A percentile compares a stretch with the other conserved stretches of the same genome.
Evolutionary conservation across 2,888 invertebrate genomes (phyloP).

Genomic region (Cheilosia variabilis): DNA sequence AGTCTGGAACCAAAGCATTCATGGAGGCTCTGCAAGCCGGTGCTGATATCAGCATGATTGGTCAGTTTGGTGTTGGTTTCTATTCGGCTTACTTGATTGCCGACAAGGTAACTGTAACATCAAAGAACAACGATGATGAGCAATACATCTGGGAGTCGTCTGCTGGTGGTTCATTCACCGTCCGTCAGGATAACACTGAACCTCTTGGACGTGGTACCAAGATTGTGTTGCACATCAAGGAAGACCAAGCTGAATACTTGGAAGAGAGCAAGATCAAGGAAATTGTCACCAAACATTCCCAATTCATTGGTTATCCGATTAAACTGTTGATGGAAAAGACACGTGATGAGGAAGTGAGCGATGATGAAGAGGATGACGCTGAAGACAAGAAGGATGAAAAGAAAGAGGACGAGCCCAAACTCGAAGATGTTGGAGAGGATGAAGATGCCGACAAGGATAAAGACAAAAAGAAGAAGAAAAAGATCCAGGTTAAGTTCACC

Average conservation of each 20-base stretch:
- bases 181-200: conserved; percentile 89
- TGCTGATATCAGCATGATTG: conserved; percentile 99
- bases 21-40: conserved; percentile 99
- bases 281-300: conserved; percentile 98
- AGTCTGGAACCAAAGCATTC: conserved; percentile 98
- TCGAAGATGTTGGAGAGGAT: conserved; percentile 85
- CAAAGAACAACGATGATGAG: conserved; percentile 98
- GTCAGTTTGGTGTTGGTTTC: conserved; percentile 99
- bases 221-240: conserved; percentile 95
- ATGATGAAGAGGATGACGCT: conserved; percentile 93
- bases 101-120: conserved; percentile 94
- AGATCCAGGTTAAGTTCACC: conserved; percentile 98
- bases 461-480: conserved; percentile 96
- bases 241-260: conserved; percentile 95
- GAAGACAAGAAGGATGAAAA: conserved; percentile 86
- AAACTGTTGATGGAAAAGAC: conserved; percentile 96
- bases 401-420: conserved; percentile 86
- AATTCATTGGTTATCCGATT: conserved; percentile 98
- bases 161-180: conserved; percentile 97
- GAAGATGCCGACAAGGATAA: conserved; percentile 88
- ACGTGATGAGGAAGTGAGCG: conserved; percentile 95
- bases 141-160: conserved; percentile 98
- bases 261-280: conserved; percentile 97
- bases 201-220: conserved; percentile 94
- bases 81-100: conserved; percentile 98